These are phyloP conservation scores for Drosophila grimshawi DNA, from an alignment of 1,140 invertebrate genomes.

Conservation along the genomic window DNA sequence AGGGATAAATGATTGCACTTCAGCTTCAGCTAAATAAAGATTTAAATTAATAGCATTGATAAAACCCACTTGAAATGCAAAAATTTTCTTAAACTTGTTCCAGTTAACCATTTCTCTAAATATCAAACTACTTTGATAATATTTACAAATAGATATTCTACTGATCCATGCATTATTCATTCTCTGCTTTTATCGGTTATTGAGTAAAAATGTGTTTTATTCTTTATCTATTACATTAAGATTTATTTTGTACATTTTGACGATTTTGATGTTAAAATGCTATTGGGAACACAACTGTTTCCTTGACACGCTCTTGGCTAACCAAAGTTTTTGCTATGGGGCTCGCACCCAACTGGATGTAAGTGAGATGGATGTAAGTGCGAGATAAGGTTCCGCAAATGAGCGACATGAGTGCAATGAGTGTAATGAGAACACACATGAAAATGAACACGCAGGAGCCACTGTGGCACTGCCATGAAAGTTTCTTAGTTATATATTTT, in stretches of 20 bases:
- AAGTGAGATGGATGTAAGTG: slow-evolving; percentile 20
- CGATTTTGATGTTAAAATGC: neutral
- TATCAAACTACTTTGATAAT: no score
- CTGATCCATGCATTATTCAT: neutral
- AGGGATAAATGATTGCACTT: slow-evolving; percentile 17
- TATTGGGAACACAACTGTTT: neutral
- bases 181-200: neutral
- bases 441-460: slow-evolving; percentile 8
- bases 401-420: slow-evolving; percentile 22
- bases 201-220: neutral
- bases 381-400: slow-evolving; percentile 29
- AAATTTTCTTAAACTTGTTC: neutral
- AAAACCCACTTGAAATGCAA: neutral
- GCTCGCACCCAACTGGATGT: neutral
- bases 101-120: neutral
- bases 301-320: slow-evolving; percentile 17
- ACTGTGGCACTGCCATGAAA: slow-evolving; percentile 32
- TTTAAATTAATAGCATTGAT: neutral
- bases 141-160: no score
- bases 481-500: slow-evolving; percentile 26
- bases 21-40: neutral
- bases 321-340: neutral
- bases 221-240: neutral
- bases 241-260: neutral
- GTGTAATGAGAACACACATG: slow-evolving; percentile 10